phyloP scores from a whole-genome alignment of 2,888 invertebrate genomes.

The Auanema sp. region DNA sequence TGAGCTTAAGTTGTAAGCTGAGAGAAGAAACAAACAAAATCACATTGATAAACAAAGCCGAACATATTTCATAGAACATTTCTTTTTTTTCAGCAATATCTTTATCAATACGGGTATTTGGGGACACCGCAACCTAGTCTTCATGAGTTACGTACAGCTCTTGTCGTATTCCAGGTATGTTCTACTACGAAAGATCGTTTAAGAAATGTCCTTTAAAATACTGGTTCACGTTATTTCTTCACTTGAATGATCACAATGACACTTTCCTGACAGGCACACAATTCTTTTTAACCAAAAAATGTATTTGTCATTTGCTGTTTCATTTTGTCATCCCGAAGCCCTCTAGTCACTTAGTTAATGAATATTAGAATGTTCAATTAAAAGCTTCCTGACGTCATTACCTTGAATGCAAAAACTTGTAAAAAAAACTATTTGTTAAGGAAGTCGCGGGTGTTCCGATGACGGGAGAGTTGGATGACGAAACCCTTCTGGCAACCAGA shows the following conservation, averaged over 20 bases:
- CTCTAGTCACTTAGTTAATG: no score
- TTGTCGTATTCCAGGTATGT: constrained; percentile 41
- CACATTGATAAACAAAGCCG: no score
- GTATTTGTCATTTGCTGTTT: no score
- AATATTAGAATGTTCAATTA: no score
- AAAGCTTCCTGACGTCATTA: no score
- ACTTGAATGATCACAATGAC: constrained; percentile 7
- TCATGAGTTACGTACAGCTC: constrained; percentile 47
- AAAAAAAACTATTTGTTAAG: constrained; percentile 26
- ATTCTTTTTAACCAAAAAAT: not conserved
- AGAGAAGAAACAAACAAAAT: no score
- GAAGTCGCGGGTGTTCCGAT: constrained; percentile 52
- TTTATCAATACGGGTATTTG: constrained; percentile 57
- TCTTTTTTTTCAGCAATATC: constrained; percentile 49
- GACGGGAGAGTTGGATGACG: constrained; percentile 53
- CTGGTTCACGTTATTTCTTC: not conserved
- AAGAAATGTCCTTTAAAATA: constrained; percentile 1
- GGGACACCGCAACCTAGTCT: constrained; percentile 39
- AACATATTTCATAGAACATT: no score
- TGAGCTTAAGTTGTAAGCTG: no score
- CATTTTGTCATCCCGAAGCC: no score
- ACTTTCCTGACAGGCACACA: not conserved
- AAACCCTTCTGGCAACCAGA: constrained; percentile 46
- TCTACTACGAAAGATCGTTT: not conserved
- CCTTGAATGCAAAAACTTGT: no score